Base-by-base conservation (phyloP, 2,797 vertebrate genomes). In the Acridotheres tristis region DNA sequence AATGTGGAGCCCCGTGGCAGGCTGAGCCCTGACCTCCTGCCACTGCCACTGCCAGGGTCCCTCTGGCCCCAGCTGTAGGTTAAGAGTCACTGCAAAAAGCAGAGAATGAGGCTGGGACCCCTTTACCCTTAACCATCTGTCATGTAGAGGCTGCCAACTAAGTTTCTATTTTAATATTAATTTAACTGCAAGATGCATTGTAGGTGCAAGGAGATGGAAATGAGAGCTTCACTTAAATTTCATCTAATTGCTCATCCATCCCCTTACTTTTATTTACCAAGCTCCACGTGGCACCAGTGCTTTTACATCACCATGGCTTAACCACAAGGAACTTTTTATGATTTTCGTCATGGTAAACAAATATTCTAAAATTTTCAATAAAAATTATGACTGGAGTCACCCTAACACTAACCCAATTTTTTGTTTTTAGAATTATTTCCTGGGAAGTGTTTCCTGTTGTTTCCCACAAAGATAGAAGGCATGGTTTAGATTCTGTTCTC, bases 101-200 rank as follows among this genome's bases (percentile, higher is more conserved):
- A 34, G 40, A 9, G 59, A 73, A 17, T 9, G 13, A 61, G 76
- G 12, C 27, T n/a, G 63, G 30, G 25, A 27, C 36, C 40, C 43
- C 74, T 84, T 67, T 67, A 11, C 62, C 73, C 66, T 84, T 40
- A 75, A 11, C 84, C 80, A 85, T 90, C 94, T 95, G 91, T 50
- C 62, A 30, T 17, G 40, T 4, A 13, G 55, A 85, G 53, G 26
- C 59, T 93, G 79, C 76, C 94, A 96, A 34, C 55, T 68, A 38
- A 25, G 17, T 12, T 21, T 51, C 6, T 51, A 3, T 74, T 77
- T 68, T 47, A 85, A 29, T 71, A 73, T n/a, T 81, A 65, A 34
- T 89, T 89, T 88, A 82, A 71, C 55, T 84, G 55, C 71, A 54
- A 57, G 9, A 43, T 32, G 9, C 30, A 30, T 51, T 62, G 36